Evolutionary conservation across 1,140 invertebrate species (phyloP).

Genomic region (Drosophila miranda): DNA sequence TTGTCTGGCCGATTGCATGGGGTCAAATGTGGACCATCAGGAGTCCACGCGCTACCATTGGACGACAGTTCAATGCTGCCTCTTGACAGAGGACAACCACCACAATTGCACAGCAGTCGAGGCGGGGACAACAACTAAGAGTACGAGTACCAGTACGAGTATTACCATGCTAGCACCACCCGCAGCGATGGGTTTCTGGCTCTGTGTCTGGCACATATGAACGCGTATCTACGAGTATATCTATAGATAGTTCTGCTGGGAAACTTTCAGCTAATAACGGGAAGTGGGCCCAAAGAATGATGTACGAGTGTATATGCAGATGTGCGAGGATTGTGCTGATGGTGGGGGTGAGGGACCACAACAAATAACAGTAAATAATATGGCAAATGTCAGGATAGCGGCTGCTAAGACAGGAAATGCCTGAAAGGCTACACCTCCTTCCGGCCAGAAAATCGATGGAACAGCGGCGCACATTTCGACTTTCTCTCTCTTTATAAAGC

Average conservation of each 20-base stretch:
- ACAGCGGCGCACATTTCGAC: constrained; percentile 52
- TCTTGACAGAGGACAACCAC: constrained; percentile 22
- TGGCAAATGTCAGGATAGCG: constrained; percentile 59
- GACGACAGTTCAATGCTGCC: constrained; percentile 39
- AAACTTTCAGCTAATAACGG: constrained; percentile 51
- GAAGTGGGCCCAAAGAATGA: constrained; percentile 38
- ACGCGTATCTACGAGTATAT: constrained; percentile 12
- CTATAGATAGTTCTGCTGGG: constrained; percentile 38
- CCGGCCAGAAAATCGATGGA: constrained; percentile 62
- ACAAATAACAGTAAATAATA: constrained; percentile 70
- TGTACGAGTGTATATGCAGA: constrained; percentile 42
- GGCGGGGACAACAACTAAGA: constrained; percentile 13
- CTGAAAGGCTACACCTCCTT: constrained; percentile 18
- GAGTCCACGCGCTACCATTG: constrained; percentile 20
- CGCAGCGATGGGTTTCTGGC: constrained; percentile 7
- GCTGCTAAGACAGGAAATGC: constrained; percentile 46
- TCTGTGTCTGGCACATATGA: constrained; percentile 25
- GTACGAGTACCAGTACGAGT: constrained; percentile 29
- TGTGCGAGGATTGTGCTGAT: constrained; percentile 4
- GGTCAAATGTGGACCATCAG: constrained; percentile 35
- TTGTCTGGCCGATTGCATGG: constrained; percentile 41
- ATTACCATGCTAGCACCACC: constrained; percentile 38
- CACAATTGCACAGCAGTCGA: constrained; percentile 45
- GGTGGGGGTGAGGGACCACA: constrained; percentile 42
- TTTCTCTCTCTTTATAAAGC: constrained; percentile 23